These are phyloP conservation scores for Xanthia togata DNA, from an alignment of 2,888 invertebrate genomes.

Conservation along the genomic window DNA sequence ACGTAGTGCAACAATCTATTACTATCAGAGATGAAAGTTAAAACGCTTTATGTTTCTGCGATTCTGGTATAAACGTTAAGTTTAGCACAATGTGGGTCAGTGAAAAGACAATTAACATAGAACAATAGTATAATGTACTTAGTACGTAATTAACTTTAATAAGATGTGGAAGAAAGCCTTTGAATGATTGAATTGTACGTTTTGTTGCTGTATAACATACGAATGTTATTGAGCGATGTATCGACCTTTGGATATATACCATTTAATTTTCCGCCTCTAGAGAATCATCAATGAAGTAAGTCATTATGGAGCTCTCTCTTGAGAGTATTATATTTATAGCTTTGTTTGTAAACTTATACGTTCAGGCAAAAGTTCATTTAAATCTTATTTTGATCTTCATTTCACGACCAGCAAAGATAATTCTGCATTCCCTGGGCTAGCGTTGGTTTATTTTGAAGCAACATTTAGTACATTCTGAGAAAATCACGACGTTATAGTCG, in stretches of 20 bases:
- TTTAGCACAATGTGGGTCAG: constrained; percentile 46
- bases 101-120: constrained; percentile 58
- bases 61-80: constrained; percentile 42
- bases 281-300: background rate
- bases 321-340: background rate
- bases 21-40: constrained; percentile 48
- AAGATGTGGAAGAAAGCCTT: constrained; percentile 48
- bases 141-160: constrained; percentile 54
- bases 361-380: background rate
- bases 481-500: background rate
- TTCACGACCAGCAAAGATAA: background rate
- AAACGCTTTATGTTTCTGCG: constrained; percentile 44
- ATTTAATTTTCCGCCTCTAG: background rate
- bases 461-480: too few relatives aligned
- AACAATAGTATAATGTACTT: constrained; percentile 52
- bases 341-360: background rate
- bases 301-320: background rate
- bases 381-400: background rate
- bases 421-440: background rate
- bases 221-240: background rate
- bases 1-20: background rate
- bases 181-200: constrained; percentile 47
- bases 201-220: background rate
- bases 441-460: background rate
- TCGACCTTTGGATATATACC: background rate